Conservation (phyloP, 2,797 vertebrate species). For the Erithacus rubecula region DNA sequence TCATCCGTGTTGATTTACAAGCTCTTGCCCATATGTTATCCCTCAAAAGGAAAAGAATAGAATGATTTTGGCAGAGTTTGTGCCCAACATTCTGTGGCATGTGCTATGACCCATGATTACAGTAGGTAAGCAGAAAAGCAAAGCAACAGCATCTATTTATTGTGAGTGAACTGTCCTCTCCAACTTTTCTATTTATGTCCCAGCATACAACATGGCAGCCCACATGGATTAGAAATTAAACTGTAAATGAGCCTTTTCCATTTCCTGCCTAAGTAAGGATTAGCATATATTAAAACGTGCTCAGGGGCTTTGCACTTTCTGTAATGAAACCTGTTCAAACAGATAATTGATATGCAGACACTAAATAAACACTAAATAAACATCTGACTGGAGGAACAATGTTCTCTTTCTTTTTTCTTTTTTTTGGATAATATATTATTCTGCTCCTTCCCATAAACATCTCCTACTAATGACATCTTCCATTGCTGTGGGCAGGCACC, state of each 20-base stretch:
- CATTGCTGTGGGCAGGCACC: background rate
- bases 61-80: background rate
- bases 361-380: conserved; percentile 64
- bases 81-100: background rate
- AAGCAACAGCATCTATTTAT: conserved; percentile 37
- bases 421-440: background rate
- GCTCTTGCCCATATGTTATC: background rate
- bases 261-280: conserved; percentile 61
- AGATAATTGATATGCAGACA: conserved; percentile 54
- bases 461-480: background rate
- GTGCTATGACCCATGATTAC: conserved; percentile 17
- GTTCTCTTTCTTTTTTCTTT: background rate
- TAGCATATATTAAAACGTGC: conserved; percentile 49
- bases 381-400: conserved; percentile 7
- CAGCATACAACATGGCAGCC: conserved; percentile 50
- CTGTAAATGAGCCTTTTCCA: conserved; percentile 53
- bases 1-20: conserved; percentile 43
- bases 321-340: conserved; percentile 69
- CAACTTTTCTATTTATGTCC: conserved; percentile 54
- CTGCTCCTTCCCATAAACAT: background rate
- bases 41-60: conserved; percentile 31
- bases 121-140: conserved; percentile 4
- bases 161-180: conserved; percentile 19
- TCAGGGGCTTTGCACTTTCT: conserved; percentile 42
- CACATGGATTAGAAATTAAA: conserved; percentile 70